Conservation (phyloP, 1,140 invertebrate species). For the Radopholus similis region DNA sequence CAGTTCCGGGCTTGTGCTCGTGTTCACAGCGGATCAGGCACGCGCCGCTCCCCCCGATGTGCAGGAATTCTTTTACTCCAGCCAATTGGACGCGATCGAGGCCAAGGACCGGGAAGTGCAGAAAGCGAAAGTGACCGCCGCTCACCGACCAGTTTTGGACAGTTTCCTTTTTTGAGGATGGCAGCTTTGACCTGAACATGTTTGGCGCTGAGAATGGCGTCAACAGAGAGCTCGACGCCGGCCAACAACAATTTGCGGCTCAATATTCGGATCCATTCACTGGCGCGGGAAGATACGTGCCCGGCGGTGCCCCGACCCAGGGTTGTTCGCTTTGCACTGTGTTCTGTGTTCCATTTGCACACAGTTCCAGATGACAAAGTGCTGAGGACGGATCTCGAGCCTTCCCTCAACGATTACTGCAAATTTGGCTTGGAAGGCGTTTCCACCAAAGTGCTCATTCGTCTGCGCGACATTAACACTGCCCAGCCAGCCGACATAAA, state of each 20-base stretch:
- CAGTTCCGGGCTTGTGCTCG: constrained; percentile 76
- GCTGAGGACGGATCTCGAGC: constrained; percentile 37
- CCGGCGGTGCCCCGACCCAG: constrained; percentile 61
- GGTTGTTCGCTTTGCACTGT: constrained; percentile 39
- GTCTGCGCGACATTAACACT: constrained; percentile 42
- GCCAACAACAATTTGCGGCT: neutral
- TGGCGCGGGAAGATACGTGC: constrained; percentile 63
- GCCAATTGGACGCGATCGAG: constrained; percentile 10
- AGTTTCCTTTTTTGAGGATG: neutral
- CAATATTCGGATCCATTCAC: constrained; percentile 63
- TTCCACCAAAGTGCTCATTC: constrained; percentile 42
- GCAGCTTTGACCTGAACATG: neutral
- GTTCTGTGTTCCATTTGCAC: constrained; percentile 25
- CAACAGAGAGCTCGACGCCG: neutral
- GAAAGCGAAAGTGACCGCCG: neutral
- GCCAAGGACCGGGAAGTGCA: constrained; percentile 4
- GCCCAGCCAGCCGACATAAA: constrained; percentile 21
- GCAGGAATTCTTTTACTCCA: constrained; percentile 65
- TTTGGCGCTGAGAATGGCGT: neutral
- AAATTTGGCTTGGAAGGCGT: constrained; percentile 36
- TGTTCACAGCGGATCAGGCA: constrained; percentile 73
- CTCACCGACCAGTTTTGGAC: neutral
- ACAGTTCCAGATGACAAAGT: constrained; percentile 36
- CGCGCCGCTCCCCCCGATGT: constrained; percentile 68
- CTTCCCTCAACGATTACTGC: constrained; percentile 36